Percentiles rank a stretch among this genome's conserved stretches.
These are phyloP conservation scores for Halichoeres trimaculatus DNA, from an alignment of 2,113 vertebrate genomes.

Conservation along the genomic window DNA sequence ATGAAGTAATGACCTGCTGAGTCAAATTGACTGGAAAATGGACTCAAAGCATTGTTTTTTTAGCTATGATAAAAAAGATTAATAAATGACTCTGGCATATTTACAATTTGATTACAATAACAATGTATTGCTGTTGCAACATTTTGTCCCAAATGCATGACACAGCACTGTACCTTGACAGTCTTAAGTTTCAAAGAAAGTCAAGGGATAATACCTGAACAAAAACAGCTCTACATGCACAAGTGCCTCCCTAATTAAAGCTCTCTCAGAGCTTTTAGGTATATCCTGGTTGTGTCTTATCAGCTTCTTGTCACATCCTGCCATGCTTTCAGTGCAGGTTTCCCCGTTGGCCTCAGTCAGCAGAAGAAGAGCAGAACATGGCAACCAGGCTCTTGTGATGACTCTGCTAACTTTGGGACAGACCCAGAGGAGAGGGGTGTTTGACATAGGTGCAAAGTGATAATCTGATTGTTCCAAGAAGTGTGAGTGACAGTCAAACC, in stretches of 20 bases:
- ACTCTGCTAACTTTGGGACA: constrained; percentile 10
- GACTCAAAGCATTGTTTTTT: too few relatives aligned
- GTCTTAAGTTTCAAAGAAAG: background rate
- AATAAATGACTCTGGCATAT: too few relatives aligned
- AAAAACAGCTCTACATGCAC: constrained; percentile 2
- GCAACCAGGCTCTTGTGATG: constrained; percentile 36
- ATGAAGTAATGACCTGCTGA: too few relatives aligned
- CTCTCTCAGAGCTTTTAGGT: background rate
- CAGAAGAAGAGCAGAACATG: constrained; percentile 29
- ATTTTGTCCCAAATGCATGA: background rate
- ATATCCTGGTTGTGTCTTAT: constrained; percentile 16
- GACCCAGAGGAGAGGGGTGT: background rate
- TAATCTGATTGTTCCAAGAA: constrained; percentile 20
- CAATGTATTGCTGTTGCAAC: too few relatives aligned
- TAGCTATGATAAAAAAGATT: too few relatives aligned
- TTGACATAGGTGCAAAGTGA: constrained; percentile 24
- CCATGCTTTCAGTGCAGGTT: constrained; percentile 35
- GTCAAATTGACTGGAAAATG: too few relatives aligned
- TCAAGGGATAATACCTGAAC: background rate
- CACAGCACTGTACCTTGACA: background rate
- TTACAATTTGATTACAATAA: too few relatives aligned
- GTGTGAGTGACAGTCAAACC: background rate
- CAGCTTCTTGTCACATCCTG: constrained; percentile 29
- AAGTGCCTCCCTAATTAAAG: background rate
- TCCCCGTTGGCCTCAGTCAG: constrained; percentile 39